Evolutionary conservation across 2,888 invertebrate genomes (phyloP), one percentile per base, ranked within the genome.

Genomic region (Plebejus melissa): DNA sequence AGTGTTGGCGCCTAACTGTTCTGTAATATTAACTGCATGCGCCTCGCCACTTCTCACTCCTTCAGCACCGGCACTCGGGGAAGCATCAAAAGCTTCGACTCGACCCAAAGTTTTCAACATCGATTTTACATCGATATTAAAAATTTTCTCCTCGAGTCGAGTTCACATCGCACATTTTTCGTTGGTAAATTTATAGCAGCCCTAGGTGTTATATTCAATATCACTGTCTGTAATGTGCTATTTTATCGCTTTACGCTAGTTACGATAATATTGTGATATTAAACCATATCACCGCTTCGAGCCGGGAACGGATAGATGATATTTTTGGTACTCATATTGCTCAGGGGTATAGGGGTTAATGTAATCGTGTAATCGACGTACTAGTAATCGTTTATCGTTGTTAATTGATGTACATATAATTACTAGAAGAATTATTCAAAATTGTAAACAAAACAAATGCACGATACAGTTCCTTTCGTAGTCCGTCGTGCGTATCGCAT

Each of bases 381-480:
- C 58, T 71, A 79, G 78, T 81, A 80, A 79, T 84, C 81, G 79
- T 85, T 82, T 83, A 80, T 85, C 82, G 83, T 79, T 86, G 83
- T 79, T 86, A 86, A 83, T 83, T 82, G 84, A 83, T 80, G 79
- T 86, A 88, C 87, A 87, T 83, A 84, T 84, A 80, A 83, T 83
- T 82, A 84, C 86, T 83, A 83, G 81, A 79, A 80, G 81, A 83
- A 81, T 83, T 82, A 84, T 90, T 54, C 89, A 86, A 90, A 91
- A 90, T 90, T 88, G 87, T 88, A 92, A 86, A 87, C 85, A 87
- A 86, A 87, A 88, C 84, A 84, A 87, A 89, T 88, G 93, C 93
- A 93, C 93, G 93, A 93, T 88, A 89, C 91, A 93, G 93, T 93
- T 93, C 93, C 93, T 93, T 88, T 89, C 81, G 88, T 91, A 92